Evolutionary conservation across 2,113 vertebrate genomes (phyloP).

Genomic region (Zapus hudsonius): DNA sequence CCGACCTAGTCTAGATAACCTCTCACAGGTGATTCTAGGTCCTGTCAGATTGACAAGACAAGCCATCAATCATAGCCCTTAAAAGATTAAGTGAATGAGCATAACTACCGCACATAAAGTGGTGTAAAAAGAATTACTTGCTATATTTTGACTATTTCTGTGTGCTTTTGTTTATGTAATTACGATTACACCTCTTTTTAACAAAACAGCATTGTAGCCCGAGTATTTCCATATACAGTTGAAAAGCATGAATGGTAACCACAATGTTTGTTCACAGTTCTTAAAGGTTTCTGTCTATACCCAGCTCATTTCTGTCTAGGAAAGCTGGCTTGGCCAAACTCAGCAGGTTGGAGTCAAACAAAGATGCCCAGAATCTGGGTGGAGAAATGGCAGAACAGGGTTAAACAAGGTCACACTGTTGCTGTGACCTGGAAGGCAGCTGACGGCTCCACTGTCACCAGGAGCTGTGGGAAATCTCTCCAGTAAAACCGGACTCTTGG

Average conservation of each 20-base stretch:
- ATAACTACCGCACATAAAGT: not conserved
- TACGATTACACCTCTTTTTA: not conserved
- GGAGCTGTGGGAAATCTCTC: too few relatives aligned
- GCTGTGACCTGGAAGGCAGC: too few relatives aligned
- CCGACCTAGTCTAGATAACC: too few relatives aligned
- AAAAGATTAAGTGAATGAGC: not conserved
- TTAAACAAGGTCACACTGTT: not conserved
- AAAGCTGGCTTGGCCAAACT: not conserved
- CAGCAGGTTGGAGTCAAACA: not conserved
- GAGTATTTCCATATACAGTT: constrained; percentile 8
- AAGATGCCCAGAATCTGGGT: not conserved
- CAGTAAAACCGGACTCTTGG: too few relatives aligned
- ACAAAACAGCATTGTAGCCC: not conserved
- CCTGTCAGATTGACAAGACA: too few relatives aligned
- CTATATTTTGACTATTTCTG: not conserved
- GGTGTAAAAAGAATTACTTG: not conserved
- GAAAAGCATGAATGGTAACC: not conserved
- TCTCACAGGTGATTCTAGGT: too few relatives aligned
- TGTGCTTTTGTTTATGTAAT: not conserved
- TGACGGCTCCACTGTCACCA: too few relatives aligned
- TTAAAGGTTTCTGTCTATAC: not conserved
- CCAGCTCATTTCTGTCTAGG: not conserved
- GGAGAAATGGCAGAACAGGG: not conserved
- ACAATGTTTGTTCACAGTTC: not conserved
- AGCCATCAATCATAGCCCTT: not conserved